Percentiles rank a stretch among this genome's conserved stretches.
Conservation (phyloP, 2,797 vertebrate genomes). For the Myripristis murdjan region DNA sequence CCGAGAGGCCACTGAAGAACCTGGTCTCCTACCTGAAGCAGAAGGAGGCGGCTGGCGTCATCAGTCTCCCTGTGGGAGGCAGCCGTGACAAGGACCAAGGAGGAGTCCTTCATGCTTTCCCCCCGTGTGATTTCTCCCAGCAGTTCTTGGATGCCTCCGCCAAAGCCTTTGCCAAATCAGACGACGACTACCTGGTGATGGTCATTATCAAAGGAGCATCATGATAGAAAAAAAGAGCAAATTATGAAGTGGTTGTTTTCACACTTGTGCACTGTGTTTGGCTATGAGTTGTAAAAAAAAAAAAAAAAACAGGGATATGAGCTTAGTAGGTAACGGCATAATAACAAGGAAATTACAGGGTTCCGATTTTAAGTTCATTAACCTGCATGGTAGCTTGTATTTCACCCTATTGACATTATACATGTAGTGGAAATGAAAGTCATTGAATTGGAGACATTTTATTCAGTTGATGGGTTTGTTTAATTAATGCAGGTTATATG, state of each 20-base stretch:
- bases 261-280: conserved; percentile 49
- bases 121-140: conserved; percentile 98
- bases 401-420: conserved; percentile 40
- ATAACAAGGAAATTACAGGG: conserved; percentile 36
- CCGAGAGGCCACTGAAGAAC: conserved; percentile 96
- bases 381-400: conserved; percentile 42
- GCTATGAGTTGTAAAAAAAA: conserved; percentile 57
- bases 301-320: conserved; percentile 37
- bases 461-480: conserved; percentile 39
- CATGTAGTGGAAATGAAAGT: conserved; percentile 23
- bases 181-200: conserved; percentile 99
- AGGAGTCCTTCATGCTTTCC: conserved; percentile 98
- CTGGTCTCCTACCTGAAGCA: conserved; percentile 99
- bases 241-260: conserved; percentile 44
- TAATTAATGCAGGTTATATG: conserved; percentile 17
- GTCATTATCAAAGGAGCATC: conserved; percentile 97
- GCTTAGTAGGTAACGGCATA: conserved; percentile 15
- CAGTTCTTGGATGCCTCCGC: conserved; percentile 98
- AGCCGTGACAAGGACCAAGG: conserved; percentile 95
- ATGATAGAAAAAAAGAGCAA: conserved; percentile 77
- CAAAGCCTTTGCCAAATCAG: conserved; percentile 97
- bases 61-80: conserved; percentile 97
- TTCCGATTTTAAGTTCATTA: conserved; percentile 39
- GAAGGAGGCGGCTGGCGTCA: conserved; percentile 99
- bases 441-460: conserved; percentile 39